phyloP scores from a whole-genome alignment of 1,140 invertebrate species.

The Musca vetustissima region DNA sequence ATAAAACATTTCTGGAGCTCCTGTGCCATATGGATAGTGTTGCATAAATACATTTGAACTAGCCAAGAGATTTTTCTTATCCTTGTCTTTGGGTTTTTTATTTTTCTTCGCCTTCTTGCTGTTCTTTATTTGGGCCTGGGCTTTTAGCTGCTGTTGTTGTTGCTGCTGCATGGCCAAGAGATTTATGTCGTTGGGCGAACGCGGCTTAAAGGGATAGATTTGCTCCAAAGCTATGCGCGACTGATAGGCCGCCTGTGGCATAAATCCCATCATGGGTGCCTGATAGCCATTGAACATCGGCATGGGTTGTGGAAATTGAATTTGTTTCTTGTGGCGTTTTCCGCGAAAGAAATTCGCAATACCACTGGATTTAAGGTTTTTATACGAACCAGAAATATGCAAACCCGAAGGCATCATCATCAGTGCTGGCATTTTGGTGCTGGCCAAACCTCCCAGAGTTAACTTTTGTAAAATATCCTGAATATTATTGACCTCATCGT shows the following conservation, averaged over 20 bases:
- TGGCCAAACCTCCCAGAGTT: slow-evolving; percentile 36
- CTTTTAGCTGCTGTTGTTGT: background rate
- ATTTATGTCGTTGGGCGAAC: slow-evolving; percentile 47
- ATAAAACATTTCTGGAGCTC: slow-evolving; percentile 35
- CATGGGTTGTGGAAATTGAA: slow-evolving; percentile 44
- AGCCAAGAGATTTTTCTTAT: slow-evolving; percentile 29
- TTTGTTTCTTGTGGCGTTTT: slow-evolving; percentile 48
- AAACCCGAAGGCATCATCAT: slow-evolving; percentile 53
- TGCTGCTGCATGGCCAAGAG: slow-evolving; percentile 39
- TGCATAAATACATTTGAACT: slow-evolving; percentile 27
- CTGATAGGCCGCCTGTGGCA: slow-evolving; percentile 25
- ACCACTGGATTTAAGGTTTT: slow-evolving; percentile 49
- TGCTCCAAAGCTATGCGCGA: slow-evolving; percentile 51
- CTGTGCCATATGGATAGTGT: slow-evolving; percentile 39
- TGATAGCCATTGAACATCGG: slow-evolving; percentile 24
- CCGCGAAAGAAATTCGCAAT: slow-evolving; percentile 48
- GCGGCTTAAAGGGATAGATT: slow-evolving; percentile 48
- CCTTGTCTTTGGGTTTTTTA: slow-evolving; percentile 41
- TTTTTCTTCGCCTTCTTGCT: slow-evolving; percentile 45
- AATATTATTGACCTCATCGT: slow-evolving; percentile 41
- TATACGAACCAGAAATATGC: slow-evolving; percentile 47
- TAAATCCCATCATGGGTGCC: slow-evolving; percentile 4
- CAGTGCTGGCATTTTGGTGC: slow-evolving; percentile 36
- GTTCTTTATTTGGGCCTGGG: slow-evolving; percentile 28
- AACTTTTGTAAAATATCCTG: slow-evolving; percentile 50